Conservation (phyloP, 2,113 vertebrate species). For the Neofelis nebulosa region DNA sequence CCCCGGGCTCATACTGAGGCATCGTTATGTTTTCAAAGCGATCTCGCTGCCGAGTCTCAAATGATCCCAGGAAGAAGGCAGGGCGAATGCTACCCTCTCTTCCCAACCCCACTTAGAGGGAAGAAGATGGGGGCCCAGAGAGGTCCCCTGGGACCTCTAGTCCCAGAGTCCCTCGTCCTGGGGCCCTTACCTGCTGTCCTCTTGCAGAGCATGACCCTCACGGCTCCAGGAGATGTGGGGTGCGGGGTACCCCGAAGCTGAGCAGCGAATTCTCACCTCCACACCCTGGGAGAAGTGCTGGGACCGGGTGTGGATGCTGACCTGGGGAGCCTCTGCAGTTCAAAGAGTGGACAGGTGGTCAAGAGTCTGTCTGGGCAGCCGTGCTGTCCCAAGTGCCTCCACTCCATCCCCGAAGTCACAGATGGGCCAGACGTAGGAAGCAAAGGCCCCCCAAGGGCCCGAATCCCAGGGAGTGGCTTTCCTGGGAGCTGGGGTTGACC, state of each 20-base stretch:
- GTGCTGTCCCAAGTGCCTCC: too few species aligned
- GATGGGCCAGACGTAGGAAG: rapidly evolving
- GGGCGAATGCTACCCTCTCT: too few species aligned
- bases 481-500: background rate
- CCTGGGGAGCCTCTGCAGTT: constrained; percentile 87
- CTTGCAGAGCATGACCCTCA: constrained; percentile 84
- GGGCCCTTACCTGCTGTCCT: constrained; percentile 78
- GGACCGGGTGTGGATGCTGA: constrained; percentile 85
- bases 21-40: background rate
- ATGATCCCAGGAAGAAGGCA: background rate
- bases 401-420: rapidly evolving
- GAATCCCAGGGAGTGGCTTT: background rate
- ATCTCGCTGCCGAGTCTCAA: rapidly evolving
- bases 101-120: background rate
- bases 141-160: background rate
- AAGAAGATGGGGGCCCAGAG: background rate
- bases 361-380: background rate
- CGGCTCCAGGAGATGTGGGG: constrained; percentile 89
- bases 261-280: constrained; percentile 90
- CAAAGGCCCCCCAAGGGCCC: background rate
- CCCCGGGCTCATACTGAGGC: background rate
- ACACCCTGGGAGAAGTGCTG: constrained; percentile 87
- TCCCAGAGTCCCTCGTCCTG: background rate
- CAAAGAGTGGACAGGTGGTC: background rate
- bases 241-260: constrained; percentile 86